Evolutionary conservation across 1,140 invertebrate species (phyloP), one percentile per base, ranked within the genome.

Genomic region (Chymomyza costata): DNA sequence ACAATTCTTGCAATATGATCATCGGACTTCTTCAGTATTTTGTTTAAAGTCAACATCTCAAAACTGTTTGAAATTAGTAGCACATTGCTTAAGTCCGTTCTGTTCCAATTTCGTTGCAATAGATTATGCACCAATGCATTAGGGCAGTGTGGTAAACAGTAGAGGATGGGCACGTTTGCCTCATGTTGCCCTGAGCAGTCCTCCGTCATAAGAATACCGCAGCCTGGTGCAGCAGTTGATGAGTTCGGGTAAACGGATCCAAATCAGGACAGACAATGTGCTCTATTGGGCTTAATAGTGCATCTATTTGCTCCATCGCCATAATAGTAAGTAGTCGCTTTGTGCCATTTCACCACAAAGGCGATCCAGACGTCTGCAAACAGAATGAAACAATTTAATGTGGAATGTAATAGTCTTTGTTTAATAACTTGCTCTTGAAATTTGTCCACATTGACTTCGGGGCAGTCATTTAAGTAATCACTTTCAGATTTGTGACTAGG

Each of bases 121-220:
- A 95, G 89, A 86, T 95, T 95, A 83, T 95, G 95, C 10, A 89
- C 90, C 25, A 95, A 81, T 62, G 93, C 90, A 84, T 92, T 92
- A 1, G 92, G 90, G 86, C 94, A 95, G 83, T 95, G 93, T 5
- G 93, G 93, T 63, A 94, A 87, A 70, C 90, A 93, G 53, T 93
- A 89, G 19, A 95, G 64, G 1, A 91, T 92, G 0, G 83, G 54
- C 2, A 73, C 70, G 37, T 88, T 52, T n/a, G 81, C 63, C 61
- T 70, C 59, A 51, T 90, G 89, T 88, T 91, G 92, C 32, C 91
- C 93, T 87, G 94, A 93, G 66, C 89, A 89, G 66, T 94, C 94
- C 59, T 88, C 82, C 14, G 73, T 50, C 52, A 92, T 88, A 18
- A 92, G 49, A 17, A 84, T 63, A 48, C 90, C 84, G 85, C 88